Conservation (phyloP, 1,140 invertebrate genomes). For the Ceratina japonica region DNA sequence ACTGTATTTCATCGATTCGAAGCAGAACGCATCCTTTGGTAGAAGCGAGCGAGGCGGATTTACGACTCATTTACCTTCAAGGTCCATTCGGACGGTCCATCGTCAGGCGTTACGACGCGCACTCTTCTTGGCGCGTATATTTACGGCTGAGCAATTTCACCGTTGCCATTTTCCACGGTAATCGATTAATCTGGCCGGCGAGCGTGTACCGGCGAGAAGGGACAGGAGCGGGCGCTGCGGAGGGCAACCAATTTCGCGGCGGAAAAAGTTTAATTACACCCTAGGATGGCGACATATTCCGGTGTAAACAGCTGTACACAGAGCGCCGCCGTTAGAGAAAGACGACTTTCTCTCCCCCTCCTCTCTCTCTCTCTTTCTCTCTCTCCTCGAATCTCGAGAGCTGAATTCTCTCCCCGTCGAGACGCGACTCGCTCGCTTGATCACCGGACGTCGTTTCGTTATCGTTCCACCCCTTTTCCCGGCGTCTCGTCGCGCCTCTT, state of each 20-base stretch:
- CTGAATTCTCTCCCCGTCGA: conserved; percentile 49
- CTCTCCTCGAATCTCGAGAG: background rate
- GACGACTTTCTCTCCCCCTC: no score
- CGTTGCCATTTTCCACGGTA: conserved; percentile 44
- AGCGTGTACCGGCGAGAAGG: background rate
- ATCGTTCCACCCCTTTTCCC: conserved; percentile 4
- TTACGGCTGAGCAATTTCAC: conserved; percentile 18
- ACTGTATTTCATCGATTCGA: no score
- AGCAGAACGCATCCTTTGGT: background rate
- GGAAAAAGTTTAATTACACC: conserved; percentile 66
- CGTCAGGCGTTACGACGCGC: background rate
- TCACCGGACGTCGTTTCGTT: conserved; percentile 43
- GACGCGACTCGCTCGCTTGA: conserved; percentile 32
- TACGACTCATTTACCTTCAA: background rate
- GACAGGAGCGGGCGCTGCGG: conserved; percentile 1
- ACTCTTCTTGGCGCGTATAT: background rate
- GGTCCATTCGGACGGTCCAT: background rate
- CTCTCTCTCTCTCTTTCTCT: no score
- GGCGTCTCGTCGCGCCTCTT: background rate
- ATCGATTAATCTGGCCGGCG: conserved; percentile 44
- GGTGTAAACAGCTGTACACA: conserved; percentile 56
- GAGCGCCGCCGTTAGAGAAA: conserved; percentile 9
- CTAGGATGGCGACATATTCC: conserved; percentile 48
- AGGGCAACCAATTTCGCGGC: conserved; percentile 54
- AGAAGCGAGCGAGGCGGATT: background rate